These are phyloP conservation scores for Lasiurus borealis DNA, from an alignment of 2,113 vertebrate species.

Conservation along the genomic window DNA sequence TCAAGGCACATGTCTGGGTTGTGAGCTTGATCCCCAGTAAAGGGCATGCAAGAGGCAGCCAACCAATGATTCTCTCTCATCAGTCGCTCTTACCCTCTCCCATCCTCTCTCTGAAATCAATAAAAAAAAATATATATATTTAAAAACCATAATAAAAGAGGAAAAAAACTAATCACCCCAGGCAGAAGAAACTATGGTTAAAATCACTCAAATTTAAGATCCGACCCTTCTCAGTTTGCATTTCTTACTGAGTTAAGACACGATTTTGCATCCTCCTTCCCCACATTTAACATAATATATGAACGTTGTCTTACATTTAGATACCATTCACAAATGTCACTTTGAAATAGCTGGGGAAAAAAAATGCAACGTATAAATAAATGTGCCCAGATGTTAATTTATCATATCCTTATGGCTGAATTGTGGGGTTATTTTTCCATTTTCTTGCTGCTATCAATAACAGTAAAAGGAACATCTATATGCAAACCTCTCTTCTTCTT, in stretches of 20 bases:
- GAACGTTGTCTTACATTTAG: background rate
- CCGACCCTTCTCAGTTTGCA: background rate
- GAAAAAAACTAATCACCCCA: background rate
- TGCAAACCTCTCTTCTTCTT: background rate
- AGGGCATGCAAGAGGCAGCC: too few relatives aligned
- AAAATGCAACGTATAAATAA: slow-evolving; percentile 18
- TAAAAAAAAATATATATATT: background rate
- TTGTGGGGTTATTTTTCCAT: background rate
- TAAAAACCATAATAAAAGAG: too few relatives aligned
- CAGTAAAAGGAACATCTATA: slow-evolving; percentile 16
- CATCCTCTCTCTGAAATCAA: background rate
- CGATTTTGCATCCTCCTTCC: background rate
- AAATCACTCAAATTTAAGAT: background rate
- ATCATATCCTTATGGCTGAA: background rate
- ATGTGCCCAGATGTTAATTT: background rate
- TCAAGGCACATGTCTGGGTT: too few relatives aligned
- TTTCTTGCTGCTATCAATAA: slow-evolving; percentile 37
- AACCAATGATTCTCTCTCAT: too few relatives aligned
- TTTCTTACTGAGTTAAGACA: slow-evolving; percentile 36
- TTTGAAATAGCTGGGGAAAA: background rate
- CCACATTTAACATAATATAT: background rate
- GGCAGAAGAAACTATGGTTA: background rate
- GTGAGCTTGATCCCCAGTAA: too few relatives aligned
- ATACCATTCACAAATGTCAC: slow-evolving; percentile 4
- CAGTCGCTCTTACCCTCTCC: too few relatives aligned